phyloP scores from a whole-genome alignment of 2,888 invertebrate genomes.

The Sisyra terminalis region DNA sequence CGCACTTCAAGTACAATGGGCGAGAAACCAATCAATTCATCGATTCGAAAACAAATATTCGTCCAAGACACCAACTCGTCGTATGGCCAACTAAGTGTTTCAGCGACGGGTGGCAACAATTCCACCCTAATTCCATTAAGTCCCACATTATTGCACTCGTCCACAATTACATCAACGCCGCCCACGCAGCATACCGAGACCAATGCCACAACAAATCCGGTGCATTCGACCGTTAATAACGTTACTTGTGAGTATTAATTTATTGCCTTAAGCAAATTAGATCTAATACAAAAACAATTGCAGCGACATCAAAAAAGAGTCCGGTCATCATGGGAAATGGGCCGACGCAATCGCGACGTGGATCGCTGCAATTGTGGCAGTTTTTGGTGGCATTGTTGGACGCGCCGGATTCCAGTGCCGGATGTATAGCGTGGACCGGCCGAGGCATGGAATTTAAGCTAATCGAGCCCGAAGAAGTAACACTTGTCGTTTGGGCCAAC shows the following conservation, averaged over 20 bases:
- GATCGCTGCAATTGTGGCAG: conserved; percentile 87
- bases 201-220: too few species aligned
- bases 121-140: neutral
- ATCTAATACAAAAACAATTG: too few species aligned
- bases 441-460: conserved; percentile 90
- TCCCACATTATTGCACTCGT: neutral
- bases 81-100: neutral
- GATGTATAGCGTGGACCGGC: conserved; percentile 90
- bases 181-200: neutral
- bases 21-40: neutral
- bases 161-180: neutral
- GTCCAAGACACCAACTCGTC: neutral
- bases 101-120: neutral
- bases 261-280: too few species aligned
- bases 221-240: too few species aligned
- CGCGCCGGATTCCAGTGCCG: conserved; percentile 47
- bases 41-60: neutral
- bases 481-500: too few species aligned
- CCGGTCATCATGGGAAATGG: neutral
- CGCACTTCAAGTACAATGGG: neutral
- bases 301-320: conserved; percentile 3
- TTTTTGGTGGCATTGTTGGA: conserved; percentile 73
- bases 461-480: conserved; percentile 85
- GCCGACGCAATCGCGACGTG: conserved; percentile 33
- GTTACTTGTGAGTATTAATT: too few species aligned